Evolutionary conservation across 2,888 invertebrate species (phyloP), one percentile per base, ranked within the genome.

Genomic region (Osmoderma eremita): DNA sequence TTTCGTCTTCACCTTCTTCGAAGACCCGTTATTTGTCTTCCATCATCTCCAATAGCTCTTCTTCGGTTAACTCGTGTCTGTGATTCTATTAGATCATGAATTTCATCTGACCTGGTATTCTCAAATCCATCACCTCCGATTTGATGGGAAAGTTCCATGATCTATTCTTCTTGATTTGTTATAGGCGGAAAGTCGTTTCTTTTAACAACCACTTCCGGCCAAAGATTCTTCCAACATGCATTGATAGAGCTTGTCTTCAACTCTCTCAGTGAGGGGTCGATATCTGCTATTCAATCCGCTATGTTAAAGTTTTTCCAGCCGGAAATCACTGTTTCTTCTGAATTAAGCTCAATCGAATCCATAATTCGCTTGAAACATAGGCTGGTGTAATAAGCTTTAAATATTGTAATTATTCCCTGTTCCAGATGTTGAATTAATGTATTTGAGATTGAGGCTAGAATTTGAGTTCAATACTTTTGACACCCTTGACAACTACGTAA

Each of bases 151-250:
- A 48, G 13, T 48, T 48, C 48, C 8, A 12, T 48, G 5, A 48
- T 48, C 48, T 8, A 5, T 15, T 48, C 48, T 49, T 49, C 50
- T 13, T 22, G 6, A 20, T 49, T 18, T 20, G 20, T 49, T 49
- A 49, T 49, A 3, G 15, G 4, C 12, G 50, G 50, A 49, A 49
- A 13, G 20, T 18, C 3, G 2, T 49, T 49, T n/a, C n/a, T 17
- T 49, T 49, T 49, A 22, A 18, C 22, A 49, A 49, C 50, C 3
- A 49, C 15, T 22, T 49, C 50, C 12, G n/a, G 50, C 6, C 50
- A 49, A 49, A 49, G 50, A 49, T 18, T 13, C 22, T 10, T 49
- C 50, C 50, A 49, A 49, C 17, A 49, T 12, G 50, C 50, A 49
- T 49, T 13, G 50, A 49, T 49, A 10, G 50, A 49, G 22, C 50